Percentiles rank a stretch among this genome's conserved stretches.
Evolutionary conservation across 2,113 vertebrate species (phyloP).

Genomic region (Onychostoma macrolepis): DNA sequence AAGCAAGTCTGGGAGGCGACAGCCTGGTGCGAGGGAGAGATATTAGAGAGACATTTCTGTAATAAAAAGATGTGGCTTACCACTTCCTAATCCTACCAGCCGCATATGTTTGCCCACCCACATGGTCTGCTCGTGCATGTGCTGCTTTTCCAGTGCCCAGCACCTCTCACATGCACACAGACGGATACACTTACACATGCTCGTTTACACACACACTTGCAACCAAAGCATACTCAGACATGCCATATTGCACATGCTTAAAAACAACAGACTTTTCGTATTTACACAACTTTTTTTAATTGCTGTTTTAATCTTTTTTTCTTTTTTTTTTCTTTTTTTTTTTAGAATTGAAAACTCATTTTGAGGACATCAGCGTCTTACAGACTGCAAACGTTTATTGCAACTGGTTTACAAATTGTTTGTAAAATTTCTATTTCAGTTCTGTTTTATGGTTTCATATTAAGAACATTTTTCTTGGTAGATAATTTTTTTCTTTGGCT

Average conservation of each 20-base stretch:
- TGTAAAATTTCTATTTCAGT: not conserved
- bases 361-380: not conserved
- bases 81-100: slow-evolving; percentile 85
- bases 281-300: not conserved
- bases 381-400: not conserved
- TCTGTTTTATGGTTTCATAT: not conserved
- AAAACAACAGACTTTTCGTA: slow-evolving; percentile 15
- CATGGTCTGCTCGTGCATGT: slow-evolving; percentile 61
- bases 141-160: slow-evolving; percentile 47
- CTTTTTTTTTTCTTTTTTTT: too few species aligned
- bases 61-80: slow-evolving; percentile 85
- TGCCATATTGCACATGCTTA: not conserved
- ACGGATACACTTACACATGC: slow-evolving; percentile 13
- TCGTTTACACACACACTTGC: slow-evolving; percentile 16
- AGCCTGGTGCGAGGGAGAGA: slow-evolving; percentile 62
- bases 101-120: slow-evolving; percentile 87
- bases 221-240: slow-evolving; percentile 27
- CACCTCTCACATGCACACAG: slow-evolving; percentile 16
- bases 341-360: not conserved
- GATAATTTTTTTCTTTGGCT: too few species aligned
- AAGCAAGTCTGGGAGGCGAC: slow-evolving; percentile 50
- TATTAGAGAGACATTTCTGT: slow-evolving; percentile 82
- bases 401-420: not conserved
- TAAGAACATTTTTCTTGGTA: not conserved
- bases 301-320: too few species aligned